phyloP scores from a whole-genome alignment of 2,113 vertebrate genomes.

The Vulpes lagopus region DNA sequence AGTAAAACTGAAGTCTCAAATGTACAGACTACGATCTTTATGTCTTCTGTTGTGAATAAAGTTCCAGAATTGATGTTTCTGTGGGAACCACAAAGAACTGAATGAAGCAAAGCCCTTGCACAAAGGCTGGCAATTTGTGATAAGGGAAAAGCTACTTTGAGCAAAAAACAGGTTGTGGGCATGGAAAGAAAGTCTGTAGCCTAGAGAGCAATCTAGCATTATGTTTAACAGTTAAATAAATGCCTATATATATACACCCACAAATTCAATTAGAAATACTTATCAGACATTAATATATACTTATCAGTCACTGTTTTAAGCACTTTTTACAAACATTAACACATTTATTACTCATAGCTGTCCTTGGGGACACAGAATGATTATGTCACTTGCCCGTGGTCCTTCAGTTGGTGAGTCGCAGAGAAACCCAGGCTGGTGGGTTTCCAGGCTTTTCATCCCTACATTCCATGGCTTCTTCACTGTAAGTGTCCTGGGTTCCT shows the following conservation, averaged over 20 bases:
- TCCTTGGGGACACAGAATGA: neutral
- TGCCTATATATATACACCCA: neutral
- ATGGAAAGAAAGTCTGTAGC: neutral
- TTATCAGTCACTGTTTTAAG: neutral
- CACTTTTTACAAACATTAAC: conserved; percentile 29
- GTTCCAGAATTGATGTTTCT: neutral
- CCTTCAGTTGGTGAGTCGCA: neutral
- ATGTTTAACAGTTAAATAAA: neutral
- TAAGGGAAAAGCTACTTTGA: neutral
- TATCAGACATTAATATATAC: neutral
- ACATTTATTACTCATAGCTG: neutral
- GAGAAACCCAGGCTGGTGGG: neutral
- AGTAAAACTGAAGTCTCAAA: neutral
- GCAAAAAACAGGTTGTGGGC: neutral
- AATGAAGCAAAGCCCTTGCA: neutral
- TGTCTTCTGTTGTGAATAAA: neutral
- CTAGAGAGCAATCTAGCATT: neutral
- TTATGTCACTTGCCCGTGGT: neutral
- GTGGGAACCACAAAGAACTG: neutral
- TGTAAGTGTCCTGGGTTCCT: neutral
- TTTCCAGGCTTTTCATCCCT: neutral
- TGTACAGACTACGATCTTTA: neutral
- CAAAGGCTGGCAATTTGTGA: neutral
- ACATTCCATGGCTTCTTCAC: neutral
- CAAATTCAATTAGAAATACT: neutral